phyloP scores from a whole-genome alignment of 2,113 vertebrate genomes.

The Columba janthina region DNA sequence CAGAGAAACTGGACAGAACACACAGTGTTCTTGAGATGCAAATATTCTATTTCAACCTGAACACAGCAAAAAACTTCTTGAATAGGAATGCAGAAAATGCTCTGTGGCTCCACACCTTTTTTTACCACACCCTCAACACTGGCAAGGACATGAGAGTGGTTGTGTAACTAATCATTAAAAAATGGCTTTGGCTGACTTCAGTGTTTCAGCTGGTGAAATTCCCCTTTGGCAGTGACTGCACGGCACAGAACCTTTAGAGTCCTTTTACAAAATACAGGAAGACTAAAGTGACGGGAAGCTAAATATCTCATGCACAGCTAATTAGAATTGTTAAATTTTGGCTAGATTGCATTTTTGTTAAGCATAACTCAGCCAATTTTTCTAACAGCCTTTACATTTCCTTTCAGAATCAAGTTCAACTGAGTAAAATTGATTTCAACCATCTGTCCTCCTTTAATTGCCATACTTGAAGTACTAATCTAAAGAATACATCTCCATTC shows the following conservation, averaged over 20 bases:
- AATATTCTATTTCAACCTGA: not conserved
- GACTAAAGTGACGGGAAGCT: not conserved
- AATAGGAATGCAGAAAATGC: conserved; percentile 23
- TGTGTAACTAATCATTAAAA: conserved; percentile 48
- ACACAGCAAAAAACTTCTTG: not conserved
- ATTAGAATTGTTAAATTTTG: not conserved
- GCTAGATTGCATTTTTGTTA: not conserved
- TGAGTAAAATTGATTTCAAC: not conserved
- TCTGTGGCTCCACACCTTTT: conserved; percentile 20
- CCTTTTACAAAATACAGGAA: not conserved
- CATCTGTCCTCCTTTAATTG: not conserved
- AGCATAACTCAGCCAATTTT: not conserved
- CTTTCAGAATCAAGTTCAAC: not conserved
- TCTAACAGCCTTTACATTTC: not conserved
- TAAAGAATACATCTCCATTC: not conserved
- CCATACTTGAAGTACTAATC: not conserved
- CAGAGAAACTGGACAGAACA: not conserved
- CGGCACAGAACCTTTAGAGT: not conserved
- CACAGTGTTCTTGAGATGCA: not conserved
- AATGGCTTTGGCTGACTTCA: conserved; percentile 17
- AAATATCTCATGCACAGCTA: not conserved
- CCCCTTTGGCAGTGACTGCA: not conserved
- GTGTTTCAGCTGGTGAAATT: conserved; percentile 14
- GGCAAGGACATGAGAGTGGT: conserved; percentile 18
- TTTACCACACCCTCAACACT: conserved; percentile 54